A percentile compares a stretch with the other conserved stretches of the same genome.
phyloP scores from a whole-genome alignment of 2,113 vertebrate genomes.

The Poeciliopsis prolifica region DNA sequence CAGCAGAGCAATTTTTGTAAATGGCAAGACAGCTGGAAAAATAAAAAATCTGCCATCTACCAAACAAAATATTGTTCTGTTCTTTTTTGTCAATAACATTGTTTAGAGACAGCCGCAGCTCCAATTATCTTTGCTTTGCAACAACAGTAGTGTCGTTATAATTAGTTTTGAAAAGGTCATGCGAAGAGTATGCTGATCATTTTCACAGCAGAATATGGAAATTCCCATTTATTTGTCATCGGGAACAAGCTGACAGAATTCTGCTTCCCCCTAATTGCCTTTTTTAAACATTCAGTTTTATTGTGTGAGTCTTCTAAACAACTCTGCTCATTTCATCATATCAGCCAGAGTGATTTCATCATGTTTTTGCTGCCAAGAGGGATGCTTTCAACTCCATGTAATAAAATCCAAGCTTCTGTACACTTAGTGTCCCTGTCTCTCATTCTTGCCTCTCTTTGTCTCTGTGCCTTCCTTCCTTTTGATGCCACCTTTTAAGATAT shows the following conservation, averaged over 20 bases:
- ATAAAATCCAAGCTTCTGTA: slow-evolving; percentile 59
- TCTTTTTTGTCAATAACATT: slow-evolving; percentile 23
- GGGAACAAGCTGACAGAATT: background rate
- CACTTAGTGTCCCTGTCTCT: slow-evolving; percentile 54
- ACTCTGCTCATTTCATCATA: slow-evolving; percentile 52
- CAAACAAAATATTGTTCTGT: background rate
- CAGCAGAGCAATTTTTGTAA: background rate
- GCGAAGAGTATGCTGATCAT: background rate
- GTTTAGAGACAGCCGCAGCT: background rate
- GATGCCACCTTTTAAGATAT: slow-evolving; percentile 63
- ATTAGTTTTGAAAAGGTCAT: slow-evolving; percentile 14
- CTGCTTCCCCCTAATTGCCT: background rate
- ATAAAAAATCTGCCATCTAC: slow-evolving; percentile 1
- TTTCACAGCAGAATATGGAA: slow-evolving; percentile 3
- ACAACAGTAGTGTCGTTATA: background rate
- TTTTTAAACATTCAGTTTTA: slow-evolving; percentile 28
- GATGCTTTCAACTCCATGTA: slow-evolving; percentile 58
- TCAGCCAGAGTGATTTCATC: slow-evolving; percentile 58
- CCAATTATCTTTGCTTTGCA: slow-evolving; percentile 14
- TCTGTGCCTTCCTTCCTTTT: slow-evolving; percentile 51
- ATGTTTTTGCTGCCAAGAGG: slow-evolving; percentile 50
- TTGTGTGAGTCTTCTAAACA: slow-evolving; percentile 55
- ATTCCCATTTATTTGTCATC: slow-evolving; percentile 24
- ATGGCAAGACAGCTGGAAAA: slow-evolving; percentile 1
- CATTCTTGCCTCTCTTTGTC: slow-evolving; percentile 57